A percentile compares a stretch with the other conserved stretches of the same genome.
Conservation (phyloP, 2,113 vertebrate species). For the Mustela lutreola region DNA sequence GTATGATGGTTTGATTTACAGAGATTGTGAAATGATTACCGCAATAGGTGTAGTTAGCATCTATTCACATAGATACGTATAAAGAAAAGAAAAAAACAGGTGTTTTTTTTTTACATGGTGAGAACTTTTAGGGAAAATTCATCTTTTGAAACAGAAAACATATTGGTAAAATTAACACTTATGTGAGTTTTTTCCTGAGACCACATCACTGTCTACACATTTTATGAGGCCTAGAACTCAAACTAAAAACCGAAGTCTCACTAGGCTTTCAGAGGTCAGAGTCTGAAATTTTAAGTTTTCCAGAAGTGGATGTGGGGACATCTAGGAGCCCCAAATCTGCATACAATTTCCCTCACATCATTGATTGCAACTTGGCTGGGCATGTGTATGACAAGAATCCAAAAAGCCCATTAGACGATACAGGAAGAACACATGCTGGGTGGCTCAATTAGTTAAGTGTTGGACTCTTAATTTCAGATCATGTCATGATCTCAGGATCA, state of each 20-base stretch:
- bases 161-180: neutral
- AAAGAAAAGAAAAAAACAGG: neutral
- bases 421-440: neutral
- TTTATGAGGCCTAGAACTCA: neutral
- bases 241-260: neutral
- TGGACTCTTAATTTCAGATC: neutral
- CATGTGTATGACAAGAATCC: neutral
- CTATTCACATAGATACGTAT: neutral
- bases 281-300: neutral
- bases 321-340: neutral
- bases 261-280: neutral
- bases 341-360: neutral
- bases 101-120: neutral
- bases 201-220: accelerated
- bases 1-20: neutral
- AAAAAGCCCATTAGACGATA: neutral
- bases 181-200: neutral
- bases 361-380: neutral
- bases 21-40: neutral
- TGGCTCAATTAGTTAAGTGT: neutral
- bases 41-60: neutral
- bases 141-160: neutral
- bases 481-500: neutral
- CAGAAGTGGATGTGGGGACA: neutral
- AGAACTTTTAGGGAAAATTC: neutral